Evolutionary conservation across 2,797 vertebrate genomes (phyloP), one percentile per base, ranked within the genome.

Genomic region (Pseudochaenichthys georgianus): DNA sequence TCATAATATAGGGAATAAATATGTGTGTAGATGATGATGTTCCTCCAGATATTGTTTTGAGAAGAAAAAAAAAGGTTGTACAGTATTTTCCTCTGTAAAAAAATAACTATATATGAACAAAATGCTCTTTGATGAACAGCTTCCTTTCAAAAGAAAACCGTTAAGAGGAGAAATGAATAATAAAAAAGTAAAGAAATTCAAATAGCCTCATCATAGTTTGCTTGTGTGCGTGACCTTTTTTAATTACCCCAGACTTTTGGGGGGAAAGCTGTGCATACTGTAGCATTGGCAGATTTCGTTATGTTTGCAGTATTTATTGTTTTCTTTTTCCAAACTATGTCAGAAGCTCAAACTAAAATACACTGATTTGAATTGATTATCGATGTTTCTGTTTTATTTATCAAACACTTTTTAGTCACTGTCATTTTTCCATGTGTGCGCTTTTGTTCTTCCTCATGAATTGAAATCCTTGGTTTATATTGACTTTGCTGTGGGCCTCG

Each of bases 61-160:
- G 90, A 95, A 92, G 81, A 88, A 84, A 89, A 92, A 28, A 92
- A 94, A 94, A 90, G 95, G 95, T 93, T 97, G 96, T 99, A 97
- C 96, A 98, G 97, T 98, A 97, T 98, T 99, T 97, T 95, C 96
- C 96, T 96, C 96, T 97, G 96, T 96, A 97, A 96, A 97, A 95
- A 97, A 95, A n/a, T 85, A 90, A 96, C 94, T 96, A 96, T 96
- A 96, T 95, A 95, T 94, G 96, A 98, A 97, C 96, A 97, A 97
- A 97, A 95, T 94, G 93, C 91, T 95, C 94, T 95, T 95, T 95
- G 93, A 95, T 94, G 93, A 94, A 95, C 94, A 93, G 93, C 89
- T 95, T 95, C 94, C 92, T 95, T 94, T 95, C 93, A 95, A 93
- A 95, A 94, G 86, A 94, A 95, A 95, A 93, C 63, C 77, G 75